Evolutionary conservation across 2,888 invertebrate species (phyloP).

Genomic region (Andrena minutula): DNA sequence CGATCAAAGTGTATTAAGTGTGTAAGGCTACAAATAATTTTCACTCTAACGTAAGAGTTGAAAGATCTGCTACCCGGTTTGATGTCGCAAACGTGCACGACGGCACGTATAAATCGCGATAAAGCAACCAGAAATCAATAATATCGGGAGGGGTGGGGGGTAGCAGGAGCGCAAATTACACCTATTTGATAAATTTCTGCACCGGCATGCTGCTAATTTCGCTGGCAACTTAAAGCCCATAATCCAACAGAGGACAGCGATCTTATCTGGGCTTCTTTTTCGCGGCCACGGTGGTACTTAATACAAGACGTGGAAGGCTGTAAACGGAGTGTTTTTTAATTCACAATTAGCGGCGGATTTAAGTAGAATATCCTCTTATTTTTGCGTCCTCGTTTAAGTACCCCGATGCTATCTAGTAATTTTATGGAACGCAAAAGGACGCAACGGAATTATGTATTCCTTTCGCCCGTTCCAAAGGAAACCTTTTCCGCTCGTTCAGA

Average conservation of each 20-base stretch:
- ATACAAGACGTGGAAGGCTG: slow-evolving; percentile 17
- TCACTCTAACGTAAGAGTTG: too few species aligned
- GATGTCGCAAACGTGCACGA: too few species aligned
- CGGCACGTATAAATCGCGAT: neutral
- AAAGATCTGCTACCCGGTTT: too few species aligned
- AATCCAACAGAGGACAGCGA: slow-evolving; percentile 27
- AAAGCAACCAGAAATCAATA: neutral
- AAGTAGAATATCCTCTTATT: slow-evolving; percentile 47
- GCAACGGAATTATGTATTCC: slow-evolving; percentile 40
- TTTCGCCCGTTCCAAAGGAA: slow-evolving; percentile 29
- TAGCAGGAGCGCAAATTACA: slow-evolving; percentile 1
- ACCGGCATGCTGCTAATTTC: slow-evolving; percentile 11
- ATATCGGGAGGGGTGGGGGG: neutral
- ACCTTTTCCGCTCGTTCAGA: slow-evolving; percentile 21
- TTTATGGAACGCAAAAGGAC: slow-evolving; percentile 52
- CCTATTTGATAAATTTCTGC: slow-evolving; percentile 25
- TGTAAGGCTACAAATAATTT: too few species aligned
- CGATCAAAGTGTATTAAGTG: too few species aligned
- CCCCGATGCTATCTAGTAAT: slow-evolving; percentile 53
- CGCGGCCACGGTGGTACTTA: slow-evolving; percentile 15
- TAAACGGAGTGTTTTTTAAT: slow-evolving; percentile 49
- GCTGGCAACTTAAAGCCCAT: neutral
- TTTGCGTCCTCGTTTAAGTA: slow-evolving; percentile 32
- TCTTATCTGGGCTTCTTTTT: slow-evolving; percentile 28
- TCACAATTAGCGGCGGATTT: slow-evolving; percentile 51